Conservation (phyloP, 2,113 vertebrate genomes). For the Pseudopodoces humilis region DNA sequence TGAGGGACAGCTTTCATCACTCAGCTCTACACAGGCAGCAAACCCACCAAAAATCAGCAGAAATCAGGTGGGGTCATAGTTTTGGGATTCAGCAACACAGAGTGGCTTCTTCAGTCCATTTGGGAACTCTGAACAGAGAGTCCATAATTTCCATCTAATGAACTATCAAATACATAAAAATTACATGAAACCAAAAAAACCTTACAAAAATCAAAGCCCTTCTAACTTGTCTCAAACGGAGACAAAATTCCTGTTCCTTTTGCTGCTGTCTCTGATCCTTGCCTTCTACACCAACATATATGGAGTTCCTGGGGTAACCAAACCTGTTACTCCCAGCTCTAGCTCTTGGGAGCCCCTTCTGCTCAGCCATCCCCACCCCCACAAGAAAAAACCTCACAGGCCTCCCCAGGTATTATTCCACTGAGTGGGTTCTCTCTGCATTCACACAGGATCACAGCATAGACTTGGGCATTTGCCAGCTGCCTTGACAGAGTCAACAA, state of each 20-base stretch:
- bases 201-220: background rate
- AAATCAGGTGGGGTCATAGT: background rate
- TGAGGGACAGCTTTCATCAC: background rate
- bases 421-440: fast-evolving
- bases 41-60: background rate
- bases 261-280: background rate
- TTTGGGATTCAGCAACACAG: background rate
- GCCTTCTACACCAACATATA: fast-evolving
- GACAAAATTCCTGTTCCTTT: background rate
- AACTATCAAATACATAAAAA: background rate
- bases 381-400: background rate
- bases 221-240: background rate
- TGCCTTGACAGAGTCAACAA: background rate
- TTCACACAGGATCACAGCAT: background rate
- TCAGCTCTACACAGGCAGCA: background rate
- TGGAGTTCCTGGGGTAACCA: background rate
- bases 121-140: background rate
- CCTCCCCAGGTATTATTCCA: fast-evolving
- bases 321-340: background rate
- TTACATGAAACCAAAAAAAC: background rate
- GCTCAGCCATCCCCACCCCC: background rate
- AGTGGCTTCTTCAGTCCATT: background rate
- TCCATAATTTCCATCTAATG: fast-evolving
- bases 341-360: background rate
- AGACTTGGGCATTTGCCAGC: fast-evolving